Percentiles rank a stretch among this genome's conserved stretches.
Evolutionary conservation across 2,113 vertebrate species (phyloP).

Genomic region (Blennius ocellaris): DNA sequence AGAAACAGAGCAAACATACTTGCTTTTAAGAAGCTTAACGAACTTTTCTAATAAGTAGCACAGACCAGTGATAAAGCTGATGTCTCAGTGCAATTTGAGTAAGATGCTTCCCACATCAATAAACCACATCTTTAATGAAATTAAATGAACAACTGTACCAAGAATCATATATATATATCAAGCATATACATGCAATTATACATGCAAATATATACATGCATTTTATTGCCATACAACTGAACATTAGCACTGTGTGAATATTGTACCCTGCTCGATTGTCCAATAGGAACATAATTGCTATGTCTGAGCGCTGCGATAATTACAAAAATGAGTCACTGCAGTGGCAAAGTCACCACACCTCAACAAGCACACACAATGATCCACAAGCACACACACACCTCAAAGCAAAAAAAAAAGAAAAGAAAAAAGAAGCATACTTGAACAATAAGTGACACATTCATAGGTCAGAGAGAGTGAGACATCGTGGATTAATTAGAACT

Average conservation of each 20-base stretch:
- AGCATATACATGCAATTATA: too few relatives aligned
- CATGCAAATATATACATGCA: too few relatives aligned
- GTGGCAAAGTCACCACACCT: constrained; percentile 7
- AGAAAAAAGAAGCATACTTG: constrained; percentile 21
- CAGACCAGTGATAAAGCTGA: too few relatives aligned
- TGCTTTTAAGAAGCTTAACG: too few relatives aligned
- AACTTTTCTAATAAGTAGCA: too few relatives aligned
- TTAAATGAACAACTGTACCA: too few relatives aligned
- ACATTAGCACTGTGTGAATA: background rate
- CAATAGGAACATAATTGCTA: background rate
- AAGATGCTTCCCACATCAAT: too few relatives aligned
- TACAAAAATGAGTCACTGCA: constrained; percentile 2
- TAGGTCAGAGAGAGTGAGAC: constrained; percentile 46
- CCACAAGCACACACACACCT: background rate
- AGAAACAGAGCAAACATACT: too few relatives aligned
- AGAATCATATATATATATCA: too few relatives aligned
- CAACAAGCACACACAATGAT: background rate
- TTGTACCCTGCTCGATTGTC: background rate
- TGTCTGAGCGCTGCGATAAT: background rate
- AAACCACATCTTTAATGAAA: too few relatives aligned
- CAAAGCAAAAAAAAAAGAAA: background rate
- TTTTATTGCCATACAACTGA: background rate
- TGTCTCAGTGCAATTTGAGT: too few relatives aligned
- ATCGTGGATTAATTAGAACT: constrained; percentile 70
- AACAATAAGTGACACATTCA: constrained; percentile 11